Evolutionary conservation across 2,888 invertebrate genomes (phyloP).

Genomic region (Drosophila quinaria): DNA sequence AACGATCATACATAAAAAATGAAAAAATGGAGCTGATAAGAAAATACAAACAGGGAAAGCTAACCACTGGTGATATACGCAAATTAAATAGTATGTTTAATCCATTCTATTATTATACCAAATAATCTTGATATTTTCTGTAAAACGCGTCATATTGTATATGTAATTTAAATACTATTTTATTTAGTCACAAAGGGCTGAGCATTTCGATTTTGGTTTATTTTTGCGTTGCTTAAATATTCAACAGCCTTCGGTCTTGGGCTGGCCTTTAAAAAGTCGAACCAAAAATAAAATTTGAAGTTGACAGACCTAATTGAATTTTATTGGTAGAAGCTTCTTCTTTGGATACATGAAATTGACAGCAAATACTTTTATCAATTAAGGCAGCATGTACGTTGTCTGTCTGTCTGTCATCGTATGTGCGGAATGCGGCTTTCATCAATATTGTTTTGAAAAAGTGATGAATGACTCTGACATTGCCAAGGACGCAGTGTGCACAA

Average conservation of each 20-base stretch:
- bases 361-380: conserved; percentile 70
- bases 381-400: conserved; percentile 38
- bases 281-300: conserved; percentile 28
- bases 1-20: conserved; percentile 28
- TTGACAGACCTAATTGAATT: conserved; percentile 48
- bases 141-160: conserved; percentile 4
- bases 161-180: conserved; percentile 11
- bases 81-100: conserved; percentile 77
- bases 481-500: conserved; percentile 23
- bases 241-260: conserved; percentile 36
- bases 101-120: conserved; percentile 8
- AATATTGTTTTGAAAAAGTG: conserved; percentile 36
- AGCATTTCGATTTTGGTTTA: conserved; percentile 1
- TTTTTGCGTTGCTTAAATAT: conserved; percentile 20
- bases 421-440: conserved; percentile 52
- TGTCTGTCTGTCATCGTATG: conserved; percentile 17
- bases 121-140: background rate
- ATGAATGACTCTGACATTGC: conserved; percentile 49
- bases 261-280: conserved; percentile 22
- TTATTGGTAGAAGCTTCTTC: conserved; percentile 31
- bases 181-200: conserved; percentile 17
- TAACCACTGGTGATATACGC: conserved; percentile 75
- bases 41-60: conserved; percentile 78
- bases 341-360: conserved; percentile 55
- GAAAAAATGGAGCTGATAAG: conserved; percentile 82